Conservation (phyloP, 1,140 invertebrate genomes). For the Pseudomyrmex flavicornis region DNA sequence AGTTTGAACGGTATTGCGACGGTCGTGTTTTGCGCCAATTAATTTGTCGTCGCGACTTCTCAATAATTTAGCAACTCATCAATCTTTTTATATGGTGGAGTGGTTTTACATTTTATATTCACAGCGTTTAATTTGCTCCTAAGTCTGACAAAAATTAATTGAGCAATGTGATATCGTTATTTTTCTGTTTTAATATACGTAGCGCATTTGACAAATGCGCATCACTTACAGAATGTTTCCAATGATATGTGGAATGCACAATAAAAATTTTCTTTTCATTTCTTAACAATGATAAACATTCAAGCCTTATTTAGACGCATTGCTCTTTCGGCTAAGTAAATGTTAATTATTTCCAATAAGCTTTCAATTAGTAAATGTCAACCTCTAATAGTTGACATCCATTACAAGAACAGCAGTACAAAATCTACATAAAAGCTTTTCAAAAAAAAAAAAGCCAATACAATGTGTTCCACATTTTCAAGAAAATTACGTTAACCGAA, state of each 20-base stretch:
- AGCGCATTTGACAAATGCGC: too few species aligned
- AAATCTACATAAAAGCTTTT: conserved; percentile 33
- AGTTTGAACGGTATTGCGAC: conserved; percentile 17
- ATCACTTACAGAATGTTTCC: too few species aligned
- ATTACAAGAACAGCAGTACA: conserved; percentile 13
- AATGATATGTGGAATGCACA: too few species aligned
- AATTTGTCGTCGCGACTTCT: conserved; percentile 46
- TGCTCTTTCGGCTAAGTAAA: background rate
- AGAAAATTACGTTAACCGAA: conserved; percentile 43
- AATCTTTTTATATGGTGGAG: conserved; percentile 29
- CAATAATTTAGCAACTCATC: conserved; percentile 59
- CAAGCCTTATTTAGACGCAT: too few species aligned
- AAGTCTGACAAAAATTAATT: conserved; percentile 14
- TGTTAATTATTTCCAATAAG: background rate
- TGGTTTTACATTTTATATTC: conserved; percentile 13
- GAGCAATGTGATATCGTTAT: conserved; percentile 6
- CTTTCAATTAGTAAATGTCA: background rate
- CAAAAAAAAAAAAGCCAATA: conserved; percentile 10
- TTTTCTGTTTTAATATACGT: background rate
- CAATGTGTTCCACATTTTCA: background rate
- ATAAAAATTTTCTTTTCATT: too few species aligned
- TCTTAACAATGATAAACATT: too few species aligned
- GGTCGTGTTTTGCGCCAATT: conserved; percentile 50
- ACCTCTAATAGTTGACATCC: conserved; percentile 3
- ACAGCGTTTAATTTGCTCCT: background rate